Conservation (phyloP, 2,888 invertebrate species). For the Lysandra coridon region DNA sequence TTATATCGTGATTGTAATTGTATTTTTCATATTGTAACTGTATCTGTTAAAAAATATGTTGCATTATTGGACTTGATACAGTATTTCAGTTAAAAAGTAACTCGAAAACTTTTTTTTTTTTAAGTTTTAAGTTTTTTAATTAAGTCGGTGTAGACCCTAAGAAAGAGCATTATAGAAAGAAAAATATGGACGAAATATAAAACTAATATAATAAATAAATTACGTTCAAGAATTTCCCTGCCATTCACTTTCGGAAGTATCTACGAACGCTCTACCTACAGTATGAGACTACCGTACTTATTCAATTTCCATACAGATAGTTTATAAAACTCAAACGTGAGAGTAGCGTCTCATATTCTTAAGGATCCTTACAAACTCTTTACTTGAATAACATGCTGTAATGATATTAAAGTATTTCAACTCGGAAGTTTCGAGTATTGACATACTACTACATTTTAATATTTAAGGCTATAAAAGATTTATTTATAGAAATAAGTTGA, state of each 20-base stretch:
- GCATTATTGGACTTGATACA: too few species aligned
- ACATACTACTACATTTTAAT: too few species aligned
- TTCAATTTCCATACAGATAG: slow-evolving; percentile 25
- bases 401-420: background rate
- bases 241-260: background rate
- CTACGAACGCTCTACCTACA: background rate
- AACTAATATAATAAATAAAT: background rate
- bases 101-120: too few species aligned
- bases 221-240: background rate
- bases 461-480: too few species aligned
- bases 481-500: too few species aligned
- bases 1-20: too few species aligned
- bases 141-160: too few species aligned
- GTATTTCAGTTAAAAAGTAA: too few species aligned
- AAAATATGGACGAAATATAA: background rate
- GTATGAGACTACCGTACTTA: background rate
- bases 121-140: too few species aligned
- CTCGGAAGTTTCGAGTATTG: background rate
- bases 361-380: background rate
- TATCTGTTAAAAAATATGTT: too few species aligned
- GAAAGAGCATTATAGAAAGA: too few species aligned
- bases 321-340: slow-evolving; percentile 26
- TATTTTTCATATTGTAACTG: too few species aligned
- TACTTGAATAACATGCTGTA: background rate
- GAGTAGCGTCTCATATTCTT: background rate